Evolutionary conservation across 1,140 invertebrate species (phyloP), one percentile per base, ranked within the genome.

Genomic region (Caenorhabditis latens): DNA sequence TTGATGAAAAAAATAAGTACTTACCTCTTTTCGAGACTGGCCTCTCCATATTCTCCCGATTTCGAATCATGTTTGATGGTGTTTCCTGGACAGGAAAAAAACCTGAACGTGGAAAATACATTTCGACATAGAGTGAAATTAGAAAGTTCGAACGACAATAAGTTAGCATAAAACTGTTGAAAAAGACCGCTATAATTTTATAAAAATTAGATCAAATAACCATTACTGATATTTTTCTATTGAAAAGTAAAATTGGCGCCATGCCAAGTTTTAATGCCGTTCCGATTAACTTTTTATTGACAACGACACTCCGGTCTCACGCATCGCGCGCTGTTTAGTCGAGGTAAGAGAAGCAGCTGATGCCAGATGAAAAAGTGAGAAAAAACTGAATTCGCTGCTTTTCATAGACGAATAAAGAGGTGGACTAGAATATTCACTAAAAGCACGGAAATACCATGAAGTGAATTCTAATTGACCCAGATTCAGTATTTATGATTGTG

Each of bases 21-120:
- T 79, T 24, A 79, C 71, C 71, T 32, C n/a, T 6, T 32, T 79
- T 79, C n/a, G 71, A 79, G n/a, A 79, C 24, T 11, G 71, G 71
- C 42, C 71, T 79, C 21, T 79, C 71, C n/a, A 79, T 16, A 53
- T 79, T 79, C n/a, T 79, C 71, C 19, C 71, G 71, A 50, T 79
- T 79, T 11, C 71, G 71, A 50, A 79, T 79, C 71, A 79, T 79
- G 13, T 16, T 43, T 8, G 42, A 6, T 9, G 65, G 65, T 46
- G 3, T 46, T 16, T 6, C 21, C 21, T 32, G 5, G 9, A 32
- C 24, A 2, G 24, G n/a, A 19, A 6, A 11, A 1, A 11, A 11
- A 4, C 8, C 61, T 63, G 61, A 63, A 63, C 24, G 61, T 9
- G 61, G 24, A 21, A 63, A 40, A 21, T 32, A 11, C 61, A 63